Percentiles rank a stretch among this genome's conserved stretches.
phyloP scores from a whole-genome alignment of 2,113 vertebrate species.

The Heptranchias perlo region DNA sequence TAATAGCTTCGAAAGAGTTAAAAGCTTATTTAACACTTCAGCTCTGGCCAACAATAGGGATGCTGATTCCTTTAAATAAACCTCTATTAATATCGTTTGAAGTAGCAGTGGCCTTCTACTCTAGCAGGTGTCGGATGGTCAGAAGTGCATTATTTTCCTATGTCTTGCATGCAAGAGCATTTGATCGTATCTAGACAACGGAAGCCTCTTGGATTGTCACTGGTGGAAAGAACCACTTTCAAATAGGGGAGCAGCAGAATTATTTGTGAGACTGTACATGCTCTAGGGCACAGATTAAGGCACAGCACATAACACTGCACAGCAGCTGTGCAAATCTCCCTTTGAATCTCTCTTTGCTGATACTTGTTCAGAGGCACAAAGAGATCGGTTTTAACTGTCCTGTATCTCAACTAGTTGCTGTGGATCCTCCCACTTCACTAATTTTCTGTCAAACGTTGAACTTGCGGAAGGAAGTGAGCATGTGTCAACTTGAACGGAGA shows the following conservation, averaged over 20 bases:
- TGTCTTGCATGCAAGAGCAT: not conserved
- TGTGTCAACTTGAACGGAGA: not conserved
- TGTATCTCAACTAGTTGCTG: not conserved
- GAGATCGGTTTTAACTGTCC: not conserved
- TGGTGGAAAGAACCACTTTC: not conserved
- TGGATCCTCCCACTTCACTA: not conserved
- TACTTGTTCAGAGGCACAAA: not conserved
- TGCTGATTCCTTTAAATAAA: not conserved
- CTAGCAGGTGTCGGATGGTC: not conserved
- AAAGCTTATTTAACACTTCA: not conserved
- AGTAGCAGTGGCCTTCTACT: not conserved
- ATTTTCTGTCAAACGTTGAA: constrained; percentile 15
- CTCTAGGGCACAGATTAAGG: not conserved
- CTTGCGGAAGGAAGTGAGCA: constrained; percentile 32
- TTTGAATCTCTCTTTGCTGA: not conserved
- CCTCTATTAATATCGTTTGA: not conserved
- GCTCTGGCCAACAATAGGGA: not conserved
- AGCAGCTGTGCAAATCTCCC: not conserved
- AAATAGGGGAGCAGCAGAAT: not conserved
- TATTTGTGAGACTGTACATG: not conserved
- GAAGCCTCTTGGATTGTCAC: not conserved
- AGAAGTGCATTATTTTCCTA: not conserved
- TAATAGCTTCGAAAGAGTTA: not conserved
- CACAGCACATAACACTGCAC: not conserved
- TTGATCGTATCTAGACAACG: not conserved